Conservation (phyloP, 92 coral and sea anemone species). For the Scolanthus callimorphus region DNA sequence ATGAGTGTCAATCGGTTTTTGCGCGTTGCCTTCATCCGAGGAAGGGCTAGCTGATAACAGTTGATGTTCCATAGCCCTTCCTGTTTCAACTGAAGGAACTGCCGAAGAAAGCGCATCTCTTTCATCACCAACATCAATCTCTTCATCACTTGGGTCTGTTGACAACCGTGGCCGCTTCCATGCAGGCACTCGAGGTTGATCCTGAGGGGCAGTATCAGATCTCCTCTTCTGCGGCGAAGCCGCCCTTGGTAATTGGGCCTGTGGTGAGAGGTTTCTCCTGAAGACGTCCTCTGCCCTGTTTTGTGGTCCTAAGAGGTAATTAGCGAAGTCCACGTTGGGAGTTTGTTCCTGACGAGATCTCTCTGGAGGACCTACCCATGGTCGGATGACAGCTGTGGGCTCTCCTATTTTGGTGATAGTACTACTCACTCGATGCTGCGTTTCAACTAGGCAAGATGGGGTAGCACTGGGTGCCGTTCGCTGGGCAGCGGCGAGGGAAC, state of each 20-base stretch:
- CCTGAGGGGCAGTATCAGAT: not conserved
- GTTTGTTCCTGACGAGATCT: not conserved
- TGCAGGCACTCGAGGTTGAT: not conserved
- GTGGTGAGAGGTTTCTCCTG: not conserved
- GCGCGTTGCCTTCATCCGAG: not conserved
- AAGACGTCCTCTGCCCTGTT: conserved; percentile 8
- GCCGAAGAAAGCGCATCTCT: not conserved
- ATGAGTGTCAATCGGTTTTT: not conserved
- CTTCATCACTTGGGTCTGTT: not conserved
- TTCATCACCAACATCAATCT: conserved; percentile 1
- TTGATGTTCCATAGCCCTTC: not conserved
- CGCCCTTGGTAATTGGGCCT: no score
- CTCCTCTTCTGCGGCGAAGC: no score
- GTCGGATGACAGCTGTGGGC: conserved; percentile 8
- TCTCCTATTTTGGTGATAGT: conserved; percentile 11
- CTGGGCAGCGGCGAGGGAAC: conserved; percentile 7
- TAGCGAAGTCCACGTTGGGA: conserved; percentile 11
- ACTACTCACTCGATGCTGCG: not conserved
- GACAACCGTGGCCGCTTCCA: conserved; percentile 2
- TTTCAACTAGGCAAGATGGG: not conserved
- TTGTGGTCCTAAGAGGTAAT: conserved; percentile 15
- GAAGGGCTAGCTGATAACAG: not conserved
- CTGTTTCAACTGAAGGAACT: not conserved
- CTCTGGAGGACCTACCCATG: not conserved
- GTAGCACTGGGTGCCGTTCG: not conserved